Evolutionary conservation across 2,888 invertebrate genomes (phyloP).

Genomic region (Coremacera marginata): DNA sequence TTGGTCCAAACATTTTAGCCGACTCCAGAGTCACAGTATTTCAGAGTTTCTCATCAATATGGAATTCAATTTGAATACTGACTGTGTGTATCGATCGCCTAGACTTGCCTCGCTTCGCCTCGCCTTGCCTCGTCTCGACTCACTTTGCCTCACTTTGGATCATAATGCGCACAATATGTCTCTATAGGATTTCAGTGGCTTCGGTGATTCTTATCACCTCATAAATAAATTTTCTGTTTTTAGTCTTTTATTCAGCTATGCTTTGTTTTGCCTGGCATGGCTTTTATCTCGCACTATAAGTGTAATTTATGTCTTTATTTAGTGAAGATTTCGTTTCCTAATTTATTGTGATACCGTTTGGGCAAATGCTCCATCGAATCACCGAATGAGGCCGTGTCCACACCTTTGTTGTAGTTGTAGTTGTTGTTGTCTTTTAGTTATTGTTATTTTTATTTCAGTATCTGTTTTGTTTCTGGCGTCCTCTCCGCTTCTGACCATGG

Average conservation of each 20-base stretch:
- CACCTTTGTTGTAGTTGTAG: slow-evolving; percentile 36
- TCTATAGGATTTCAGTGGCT: slow-evolving; percentile 69
- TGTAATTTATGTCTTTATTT: slow-evolving; percentile 69
- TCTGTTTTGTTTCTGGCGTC: slow-evolving; percentile 12
- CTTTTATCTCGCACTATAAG: slow-evolving; percentile 57
- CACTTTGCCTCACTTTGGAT: not conserved
- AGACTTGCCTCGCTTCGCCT: not conserved
- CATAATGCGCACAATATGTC: slow-evolving; percentile 66
- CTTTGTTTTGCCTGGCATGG: slow-evolving; percentile 32
- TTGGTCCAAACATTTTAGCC: slow-evolving; percentile 21
- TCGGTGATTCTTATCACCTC: slow-evolving; percentile 70
- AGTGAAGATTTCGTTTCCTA: slow-evolving; percentile 68
- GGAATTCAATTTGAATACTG: slow-evolving; percentile 20
- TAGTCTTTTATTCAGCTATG: slow-evolving; percentile 46
- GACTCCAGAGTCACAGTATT: not conserved
- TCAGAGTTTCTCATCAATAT: not conserved
- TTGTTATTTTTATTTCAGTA: slow-evolving; percentile 6
- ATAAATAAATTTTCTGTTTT: slow-evolving; percentile 68
- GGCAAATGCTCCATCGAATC: slow-evolving; percentile 52
- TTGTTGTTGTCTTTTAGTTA: slow-evolving; percentile 9
- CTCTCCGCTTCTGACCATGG: slow-evolving; percentile 13
- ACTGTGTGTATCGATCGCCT: not conserved
- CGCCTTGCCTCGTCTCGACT: not conserved
- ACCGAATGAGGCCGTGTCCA: slow-evolving; percentile 29
- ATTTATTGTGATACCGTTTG: slow-evolving; percentile 68